phyloP scores from a whole-genome alignment of 2,113 vertebrate genomes.

The Hippocampus mohnikei region DNA sequence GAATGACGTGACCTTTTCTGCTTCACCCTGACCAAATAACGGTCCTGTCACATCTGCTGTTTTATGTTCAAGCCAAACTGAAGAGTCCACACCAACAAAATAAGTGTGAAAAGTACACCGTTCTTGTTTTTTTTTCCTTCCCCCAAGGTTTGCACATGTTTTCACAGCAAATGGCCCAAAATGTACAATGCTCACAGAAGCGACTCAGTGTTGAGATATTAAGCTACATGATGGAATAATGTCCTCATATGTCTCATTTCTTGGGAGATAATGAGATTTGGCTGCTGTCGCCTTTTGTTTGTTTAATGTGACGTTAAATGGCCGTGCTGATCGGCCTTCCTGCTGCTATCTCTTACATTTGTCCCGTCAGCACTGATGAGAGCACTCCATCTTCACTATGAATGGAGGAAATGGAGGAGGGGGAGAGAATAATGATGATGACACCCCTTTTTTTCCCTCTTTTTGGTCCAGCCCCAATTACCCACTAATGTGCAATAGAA shows the following conservation, averaged over 20 bases:
- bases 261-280: background rate
- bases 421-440: constrained; percentile 58
- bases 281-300: constrained; percentile 6
- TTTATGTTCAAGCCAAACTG: background rate
- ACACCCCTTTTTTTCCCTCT: constrained; percentile 41
- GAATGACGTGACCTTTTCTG: background rate
- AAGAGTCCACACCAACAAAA: background rate
- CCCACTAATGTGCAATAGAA: constrained; percentile 69
- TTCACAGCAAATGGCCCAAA: background rate
- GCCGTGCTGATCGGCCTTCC: constrained; percentile 30
- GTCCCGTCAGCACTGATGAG: constrained; percentile 32
- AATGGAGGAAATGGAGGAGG: constrained; percentile 54
- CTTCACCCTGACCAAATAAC: background rate
- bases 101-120: background rate
- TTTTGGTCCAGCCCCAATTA: constrained; percentile 63
- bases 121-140: too few species aligned
- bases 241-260: background rate
- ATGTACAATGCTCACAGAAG: background rate
- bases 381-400: constrained; percentile 39
- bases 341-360: constrained; percentile 30
- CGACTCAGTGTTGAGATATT: background rate
- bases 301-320: constrained; percentile 20
- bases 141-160: background rate
- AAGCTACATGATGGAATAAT: constrained; percentile 3
- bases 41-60: background rate